phyloP scores from a whole-genome alignment of 2,113 vertebrate genomes.

The Labeo rohita region DNA sequence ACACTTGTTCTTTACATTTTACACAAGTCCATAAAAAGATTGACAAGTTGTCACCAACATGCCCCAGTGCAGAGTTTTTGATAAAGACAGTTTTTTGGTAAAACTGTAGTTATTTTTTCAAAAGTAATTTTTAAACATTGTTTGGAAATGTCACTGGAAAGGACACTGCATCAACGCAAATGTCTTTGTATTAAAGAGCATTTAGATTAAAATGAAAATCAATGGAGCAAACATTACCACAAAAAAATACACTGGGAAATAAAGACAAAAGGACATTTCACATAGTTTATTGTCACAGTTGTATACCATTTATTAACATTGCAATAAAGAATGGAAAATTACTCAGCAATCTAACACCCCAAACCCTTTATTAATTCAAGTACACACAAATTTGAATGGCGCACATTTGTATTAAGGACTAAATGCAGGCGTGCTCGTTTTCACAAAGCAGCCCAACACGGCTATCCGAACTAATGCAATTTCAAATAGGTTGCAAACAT shows the following conservation, averaged over 20 bases:
- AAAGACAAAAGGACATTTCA: slow-evolving; percentile 99
- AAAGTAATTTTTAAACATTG: not conserved
- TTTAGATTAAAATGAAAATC: slow-evolving; percentile 32
- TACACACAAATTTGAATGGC: slow-evolving; percentile 46
- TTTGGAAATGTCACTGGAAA: not conserved
- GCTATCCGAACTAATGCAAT: not conserved
- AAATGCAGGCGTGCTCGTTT: not conserved
- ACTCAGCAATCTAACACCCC: slow-evolving; percentile 77
- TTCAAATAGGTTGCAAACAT: slow-evolving; percentile 6
- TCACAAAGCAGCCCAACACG: slow-evolving; percentile 19
- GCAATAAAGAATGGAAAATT: slow-evolving; percentile 74
- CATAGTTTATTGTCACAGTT: slow-evolving; percentile 98
- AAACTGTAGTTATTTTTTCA: not conserved
- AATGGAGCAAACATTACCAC: slow-evolving; percentile 61
- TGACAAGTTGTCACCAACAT: not conserved
- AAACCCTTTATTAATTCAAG: slow-evolving; percentile 58
- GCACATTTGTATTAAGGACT: slow-evolving; percentile 34
- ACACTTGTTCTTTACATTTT: not conserved
- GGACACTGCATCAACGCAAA: slow-evolving; percentile 8
- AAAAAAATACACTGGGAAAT: slow-evolving; percentile 91
- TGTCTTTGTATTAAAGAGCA: slow-evolving; percentile 1
- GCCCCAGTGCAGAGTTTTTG: not conserved
- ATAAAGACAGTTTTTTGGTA: not conserved
- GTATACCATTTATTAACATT: slow-evolving; percentile 95
- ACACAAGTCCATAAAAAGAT: not conserved